Evolutionary conservation across 2,797 vertebrate genomes (phyloP), one percentile per base, ranked within the genome.

Genomic region (Loriculus beryllinus): DNA sequence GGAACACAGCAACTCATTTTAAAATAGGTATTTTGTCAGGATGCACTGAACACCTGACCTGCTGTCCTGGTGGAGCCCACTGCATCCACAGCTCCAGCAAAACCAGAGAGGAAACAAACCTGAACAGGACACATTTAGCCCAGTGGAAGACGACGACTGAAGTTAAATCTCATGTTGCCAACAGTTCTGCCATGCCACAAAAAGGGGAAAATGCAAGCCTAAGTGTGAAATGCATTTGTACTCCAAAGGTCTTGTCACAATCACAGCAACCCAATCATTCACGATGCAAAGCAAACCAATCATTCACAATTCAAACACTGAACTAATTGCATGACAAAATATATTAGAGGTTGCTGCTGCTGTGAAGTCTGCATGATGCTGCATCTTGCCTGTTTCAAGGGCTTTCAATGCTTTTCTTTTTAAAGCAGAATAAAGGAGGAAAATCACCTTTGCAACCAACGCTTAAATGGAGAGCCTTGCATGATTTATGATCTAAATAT

Each of bases 231-330:
- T 42, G 19, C 23, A 17, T 1, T 37, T 35, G 33, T 2, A 1
- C 2, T 18, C 63, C 75, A 43, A 42, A n/a, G 52, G 19, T 2
- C 69, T 49, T 1, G 0, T 0, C 9, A 7, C 48, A 10, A 5
- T 29, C 17, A 0, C 39, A 7, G 0, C 2, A 1, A 19, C 10
- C n/a, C n/a, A n/a, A n/a, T n/a, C n/a, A n/a, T n/a, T n/a, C 40
- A 9, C 48, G n/a, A n/a, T 23, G 39, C 77, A 51, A 14, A 77
- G 78, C 82, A 79, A 68, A 10, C 19, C 31, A 7, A 20, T 6
- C 45, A 4, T 33, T 51, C 25, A 7, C 45, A 43, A 74, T 14
- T 39, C 52, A 26, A 47, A 17, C 0, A 4, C 67, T 26, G 31
- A 57, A 39, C 39, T 51, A 62, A 59, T 37, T 63, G 69, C 62